Evolutionary conservation across 1,140 invertebrate species (phyloP), one percentile per base, ranked within the genome.

Genomic region (Ceratosolen solmsi): DNA sequence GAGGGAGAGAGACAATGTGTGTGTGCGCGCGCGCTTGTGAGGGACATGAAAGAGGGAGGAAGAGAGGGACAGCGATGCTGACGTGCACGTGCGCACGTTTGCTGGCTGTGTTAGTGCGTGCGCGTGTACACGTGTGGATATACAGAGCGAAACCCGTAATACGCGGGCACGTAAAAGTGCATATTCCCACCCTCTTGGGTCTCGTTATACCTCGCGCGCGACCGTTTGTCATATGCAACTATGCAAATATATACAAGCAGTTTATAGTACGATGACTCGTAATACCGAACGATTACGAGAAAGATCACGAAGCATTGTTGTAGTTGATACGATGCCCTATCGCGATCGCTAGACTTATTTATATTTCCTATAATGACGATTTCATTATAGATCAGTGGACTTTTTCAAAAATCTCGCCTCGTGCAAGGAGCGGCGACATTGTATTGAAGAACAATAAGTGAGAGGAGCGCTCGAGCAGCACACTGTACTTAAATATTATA

Each of bases 71-170:
- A 56, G 83, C 78, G 51, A 79, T n/a, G 22, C 27, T 22, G 49
- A 25, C 60, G 25, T n/a, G 30, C 49, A 30, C 83, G 84, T 85
- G 81, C 84, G 82, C 84, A 84, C 82, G 85, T 86, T 75, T 17
- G 11, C 41, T 15, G 51, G 5, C 3, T 54, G 51, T 54, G 51
- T 54, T 5, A 3, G 51, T 54, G 25, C 11, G 22, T 30, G 22
- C 82, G 85, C 84, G 81, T 84, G 82, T 84, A 82, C 82, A 85
- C 85, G 75, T 80, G 76, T 83, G 3, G 9, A 72, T 79, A 86
- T 51, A 71, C 71, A 80, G 38, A 17, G 41, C 15, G 25, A 49
- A 49, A n/a, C 9, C 49, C 82, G 79, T 65, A 70, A 4, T 83
- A 78, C 79, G 60, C 33, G 46, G 0, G 71, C 15, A 65, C 33